phyloP scores from a whole-genome alignment of 2,888 invertebrate genomes.

The Leptinotarsa tumamoca region DNA sequence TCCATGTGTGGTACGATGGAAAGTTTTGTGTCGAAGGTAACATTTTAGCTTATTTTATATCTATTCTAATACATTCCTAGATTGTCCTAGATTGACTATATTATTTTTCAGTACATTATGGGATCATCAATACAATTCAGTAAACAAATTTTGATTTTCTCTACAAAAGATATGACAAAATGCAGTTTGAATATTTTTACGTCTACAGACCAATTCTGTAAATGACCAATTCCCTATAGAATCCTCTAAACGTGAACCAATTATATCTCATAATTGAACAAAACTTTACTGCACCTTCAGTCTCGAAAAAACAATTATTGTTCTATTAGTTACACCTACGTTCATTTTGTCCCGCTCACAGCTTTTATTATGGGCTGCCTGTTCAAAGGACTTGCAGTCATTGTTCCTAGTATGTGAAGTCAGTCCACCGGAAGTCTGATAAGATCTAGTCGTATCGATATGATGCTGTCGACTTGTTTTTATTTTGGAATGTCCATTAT shows the following conservation, averaged over 20 bases:
- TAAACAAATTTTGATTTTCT: too few species aligned
- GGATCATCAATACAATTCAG: too few species aligned
- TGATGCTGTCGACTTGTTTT: conserved; percentile 8
- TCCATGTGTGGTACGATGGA: too few species aligned
- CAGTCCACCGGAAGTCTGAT: conserved; percentile 12
- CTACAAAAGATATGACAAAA: too few species aligned
- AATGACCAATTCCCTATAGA: too few species aligned
- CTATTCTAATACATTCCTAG: too few species aligned
- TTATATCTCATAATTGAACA: conserved; percentile 8
- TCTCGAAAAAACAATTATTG: conserved; percentile 13
- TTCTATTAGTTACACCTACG: conserved; percentile 19
- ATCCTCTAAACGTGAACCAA: not conserved
- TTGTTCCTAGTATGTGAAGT: conserved; percentile 1
- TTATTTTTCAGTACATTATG: too few species aligned
- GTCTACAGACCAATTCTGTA: too few species aligned
- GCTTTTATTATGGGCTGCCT: not conserved
- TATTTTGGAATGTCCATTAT: conserved; percentile 1
- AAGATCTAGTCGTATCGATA: not conserved
- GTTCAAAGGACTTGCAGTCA: not conserved
- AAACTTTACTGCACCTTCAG: conserved; percentile 11
- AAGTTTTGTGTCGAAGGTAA: too few species aligned
- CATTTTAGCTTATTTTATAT: too few species aligned
- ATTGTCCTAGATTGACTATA: too few species aligned
- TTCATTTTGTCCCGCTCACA: conserved; percentile 1
- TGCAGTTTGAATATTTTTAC: too few species aligned